Conservation (phyloP, 2,888 invertebrate species). For the Megamerina dolium region DNA sequence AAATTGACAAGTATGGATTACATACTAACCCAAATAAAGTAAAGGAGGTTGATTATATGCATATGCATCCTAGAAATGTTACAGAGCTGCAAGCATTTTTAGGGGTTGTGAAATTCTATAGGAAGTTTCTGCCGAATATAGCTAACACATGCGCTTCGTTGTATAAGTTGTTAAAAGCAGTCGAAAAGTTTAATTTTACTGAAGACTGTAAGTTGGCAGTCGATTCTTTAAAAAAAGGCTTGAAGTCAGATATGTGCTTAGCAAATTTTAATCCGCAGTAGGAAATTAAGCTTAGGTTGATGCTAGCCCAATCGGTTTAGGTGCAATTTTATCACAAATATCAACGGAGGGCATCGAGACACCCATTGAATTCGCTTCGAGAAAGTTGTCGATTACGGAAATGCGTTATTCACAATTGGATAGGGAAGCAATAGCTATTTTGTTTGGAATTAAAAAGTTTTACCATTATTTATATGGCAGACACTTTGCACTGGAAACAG, state of each 20-base stretch:
- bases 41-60: slow-evolving; percentile 12
- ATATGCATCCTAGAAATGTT: slow-evolving; percentile 18
- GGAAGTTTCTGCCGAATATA: no score
- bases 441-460: no score
- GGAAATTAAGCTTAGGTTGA: slow-evolving; percentile 28
- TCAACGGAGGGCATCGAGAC: slow-evolving; percentile 32
- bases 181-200: slow-evolving; percentile 6
- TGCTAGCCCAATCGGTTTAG: slow-evolving; percentile 26
- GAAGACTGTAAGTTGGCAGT: slow-evolving; percentile 1
- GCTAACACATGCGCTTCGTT: slow-evolving; percentile 5
- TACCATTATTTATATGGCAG: no score
- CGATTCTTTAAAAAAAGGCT: slow-evolving; percentile 5
- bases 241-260: slow-evolving; percentile 14
- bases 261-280: slow-evolving; percentile 26
- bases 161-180: slow-evolving; percentile 6
- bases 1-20: neutral
- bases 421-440: no score
- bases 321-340: slow-evolving; percentile 35
- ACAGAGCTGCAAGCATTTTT: slow-evolving; percentile 28
- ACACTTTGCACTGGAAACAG: no score
- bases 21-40: slow-evolving; percentile 4
- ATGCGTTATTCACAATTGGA: no score
- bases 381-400: no score
- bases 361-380: no score
- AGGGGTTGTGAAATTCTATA: slow-evolving; percentile 34